Evolutionary conservation across 1,140 invertebrate species (phyloP).

Genomic region (Zophobas morio): DNA sequence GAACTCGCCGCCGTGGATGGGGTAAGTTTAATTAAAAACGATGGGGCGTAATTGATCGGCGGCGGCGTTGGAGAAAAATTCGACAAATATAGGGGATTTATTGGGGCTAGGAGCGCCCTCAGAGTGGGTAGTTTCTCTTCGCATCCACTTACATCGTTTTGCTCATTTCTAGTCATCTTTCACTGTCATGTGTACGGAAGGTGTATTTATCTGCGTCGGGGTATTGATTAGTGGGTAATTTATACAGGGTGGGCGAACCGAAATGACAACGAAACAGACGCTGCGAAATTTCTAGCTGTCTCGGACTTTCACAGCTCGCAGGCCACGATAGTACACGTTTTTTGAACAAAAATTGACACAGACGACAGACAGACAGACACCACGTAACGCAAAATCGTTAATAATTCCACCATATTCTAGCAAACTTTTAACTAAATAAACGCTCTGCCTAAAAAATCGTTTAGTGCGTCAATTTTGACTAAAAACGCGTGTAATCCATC

Average conservation of each 20-base stretch:
- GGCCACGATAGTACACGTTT: too few species aligned
- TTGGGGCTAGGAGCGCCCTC: conserved; percentile 40
- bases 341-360: too few species aligned
- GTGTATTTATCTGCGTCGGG: conserved; percentile 56
- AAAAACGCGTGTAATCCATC: too few species aligned
- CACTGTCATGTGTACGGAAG: conserved; percentile 54
- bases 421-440: too few species aligned
- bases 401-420: too few species aligned
- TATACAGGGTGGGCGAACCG: conserved; percentile 43
- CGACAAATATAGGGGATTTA: conserved; percentile 47
- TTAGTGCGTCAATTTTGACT: too few species aligned
- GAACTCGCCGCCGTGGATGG: conserved; percentile 15
- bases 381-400: too few species aligned
- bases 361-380: too few species aligned
- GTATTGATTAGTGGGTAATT: conserved; percentile 59
- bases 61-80: conserved; percentile 50
- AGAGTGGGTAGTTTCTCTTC: conserved; percentile 52
- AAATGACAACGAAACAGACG: too few species aligned
- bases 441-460: too few species aligned
- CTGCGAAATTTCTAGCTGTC: too few species aligned
- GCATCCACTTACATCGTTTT: conserved; percentile 59
- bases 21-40: conserved; percentile 40
- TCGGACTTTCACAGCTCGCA: too few species aligned
- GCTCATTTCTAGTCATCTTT: conserved; percentile 59
- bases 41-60: conserved; percentile 29